Evolutionary conservation across 1,140 invertebrate species (phyloP).

Genomic region (Caenorhabditis tropicalis): DNA sequence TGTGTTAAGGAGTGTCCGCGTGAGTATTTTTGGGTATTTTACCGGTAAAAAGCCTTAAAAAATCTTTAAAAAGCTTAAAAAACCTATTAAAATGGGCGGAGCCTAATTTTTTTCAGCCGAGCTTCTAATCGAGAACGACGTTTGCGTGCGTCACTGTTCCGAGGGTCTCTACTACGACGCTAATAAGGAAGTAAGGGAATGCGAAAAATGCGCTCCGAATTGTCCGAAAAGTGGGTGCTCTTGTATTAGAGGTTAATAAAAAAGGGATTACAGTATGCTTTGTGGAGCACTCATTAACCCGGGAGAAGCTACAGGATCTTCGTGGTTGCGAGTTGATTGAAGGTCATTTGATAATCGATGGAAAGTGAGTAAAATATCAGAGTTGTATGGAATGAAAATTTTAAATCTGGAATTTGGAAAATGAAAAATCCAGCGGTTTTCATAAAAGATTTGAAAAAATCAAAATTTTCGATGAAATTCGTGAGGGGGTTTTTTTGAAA

Average conservation of each 20-base stretch:
- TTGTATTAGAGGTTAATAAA: not conserved
- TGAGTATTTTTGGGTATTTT: not conserved
- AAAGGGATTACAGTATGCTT: not conserved
- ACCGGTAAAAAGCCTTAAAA: no score
- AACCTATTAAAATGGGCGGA: no score
- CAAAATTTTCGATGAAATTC: no score
- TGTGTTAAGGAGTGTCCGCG: slow-evolving; percentile 29
- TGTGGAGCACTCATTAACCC: not conserved
- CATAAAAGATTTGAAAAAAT: no score
- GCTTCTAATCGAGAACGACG: slow-evolving; percentile 15
- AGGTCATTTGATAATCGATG: not conserved
- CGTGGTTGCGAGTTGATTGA: slow-evolving; percentile 6
- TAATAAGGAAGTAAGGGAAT: slow-evolving; percentile 6
- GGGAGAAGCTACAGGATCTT: not conserved
- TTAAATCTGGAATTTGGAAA: no score
- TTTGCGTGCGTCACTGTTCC: slow-evolving; percentile 13
- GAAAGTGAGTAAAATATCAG: not conserved
- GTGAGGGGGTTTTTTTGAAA: no score
- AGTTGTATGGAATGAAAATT: no score
- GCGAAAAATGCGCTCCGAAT: not conserved
- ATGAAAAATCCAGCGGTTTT: no score
- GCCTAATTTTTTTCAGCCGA: not conserved
- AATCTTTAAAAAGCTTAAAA: no score
- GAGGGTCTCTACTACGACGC: slow-evolving; percentile 21
- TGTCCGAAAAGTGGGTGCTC: slow-evolving; percentile 9